Conservation (phyloP, 2,888 invertebrate species). For the Alcis repandata region DNA sequence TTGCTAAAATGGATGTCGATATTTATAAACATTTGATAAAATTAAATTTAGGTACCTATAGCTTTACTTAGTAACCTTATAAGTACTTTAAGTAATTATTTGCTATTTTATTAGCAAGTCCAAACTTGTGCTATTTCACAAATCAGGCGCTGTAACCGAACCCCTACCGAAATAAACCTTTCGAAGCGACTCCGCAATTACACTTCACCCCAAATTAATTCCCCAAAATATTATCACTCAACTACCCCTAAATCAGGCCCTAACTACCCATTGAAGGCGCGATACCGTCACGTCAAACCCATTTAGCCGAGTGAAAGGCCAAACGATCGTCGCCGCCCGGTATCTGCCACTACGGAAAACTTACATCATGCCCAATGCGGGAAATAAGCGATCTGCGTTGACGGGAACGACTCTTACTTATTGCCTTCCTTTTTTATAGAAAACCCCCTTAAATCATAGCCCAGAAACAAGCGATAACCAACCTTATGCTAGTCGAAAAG, state of each 20-base stretch:
- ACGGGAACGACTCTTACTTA: constrained; percentile 69
- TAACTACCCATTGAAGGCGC: constrained; percentile 43
- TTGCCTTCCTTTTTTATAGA: constrained; percentile 59
- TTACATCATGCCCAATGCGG: constrained; percentile 80
- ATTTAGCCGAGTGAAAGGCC: constrained; percentile 60
- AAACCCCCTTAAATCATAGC: constrained; percentile 41
- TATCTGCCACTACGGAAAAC: constrained; percentile 79
- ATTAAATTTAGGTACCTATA: too few species aligned
- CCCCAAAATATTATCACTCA: constrained; percentile 43
- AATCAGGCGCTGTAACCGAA: constrained; percentile 17
- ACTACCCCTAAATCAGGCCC: constrained; percentile 46
- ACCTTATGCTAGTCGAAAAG: rapidly evolving
- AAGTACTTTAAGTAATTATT: not conserved
- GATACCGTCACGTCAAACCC: constrained; percentile 51
- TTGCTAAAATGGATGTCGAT: not conserved
- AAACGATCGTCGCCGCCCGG: constrained; percentile 69
- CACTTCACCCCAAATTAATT: constrained; percentile 42
- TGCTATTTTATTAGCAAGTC: not conserved
- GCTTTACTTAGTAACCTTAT: not conserved
- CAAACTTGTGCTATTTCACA: constrained; percentile 15
- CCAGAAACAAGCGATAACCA: not conserved
- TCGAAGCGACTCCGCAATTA: constrained; percentile 27
- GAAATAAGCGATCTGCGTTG: constrained; percentile 80
- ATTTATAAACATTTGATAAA: not conserved
- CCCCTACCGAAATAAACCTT: constrained; percentile 30